phyloP scores from a whole-genome alignment of 2,888 invertebrate species.

The Pandemis heparana region DNA sequence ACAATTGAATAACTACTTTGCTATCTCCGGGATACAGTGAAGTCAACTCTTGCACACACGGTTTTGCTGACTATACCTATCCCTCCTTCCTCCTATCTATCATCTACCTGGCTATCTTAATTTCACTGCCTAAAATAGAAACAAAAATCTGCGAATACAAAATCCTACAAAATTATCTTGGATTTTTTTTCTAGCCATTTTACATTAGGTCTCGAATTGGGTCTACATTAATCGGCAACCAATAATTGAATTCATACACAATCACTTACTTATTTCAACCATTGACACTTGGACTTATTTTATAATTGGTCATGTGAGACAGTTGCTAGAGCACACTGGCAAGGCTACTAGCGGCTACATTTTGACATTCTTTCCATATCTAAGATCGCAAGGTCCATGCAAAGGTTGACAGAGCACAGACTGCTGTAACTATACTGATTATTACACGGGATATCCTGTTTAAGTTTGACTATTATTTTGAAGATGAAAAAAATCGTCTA shows the following conservation, averaged over 20 bases:
- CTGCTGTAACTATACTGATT: not conserved
- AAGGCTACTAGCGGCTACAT: conserved; percentile 19
- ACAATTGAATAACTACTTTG: no score
- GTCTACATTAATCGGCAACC: not conserved
- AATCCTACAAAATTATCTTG: no score
- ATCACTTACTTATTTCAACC: conserved; percentile 37
- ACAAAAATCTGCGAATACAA: no score
- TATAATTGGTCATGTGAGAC: conserved; percentile 34
- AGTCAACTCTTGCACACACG: no score
- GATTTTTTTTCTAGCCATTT: no score
- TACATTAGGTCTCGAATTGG: not conserved
- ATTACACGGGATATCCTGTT: not conserved
- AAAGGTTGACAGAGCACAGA: not conserved
- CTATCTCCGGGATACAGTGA: no score
- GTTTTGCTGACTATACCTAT: no score
- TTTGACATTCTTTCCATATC: conserved; percentile 32
- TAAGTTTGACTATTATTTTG: not conserved
- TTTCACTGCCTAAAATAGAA: no score
- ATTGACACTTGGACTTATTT: conserved; percentile 9
- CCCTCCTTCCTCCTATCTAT: no score
- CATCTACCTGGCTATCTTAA: no score
- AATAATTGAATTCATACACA: conserved; percentile 51
- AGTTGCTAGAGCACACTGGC: conserved; percentile 16
- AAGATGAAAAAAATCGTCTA: not conserved
- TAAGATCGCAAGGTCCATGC: conserved; percentile 25